phyloP scores from a whole-genome alignment of 2,888 invertebrate genomes.

The Ectemnius continuus region DNA sequence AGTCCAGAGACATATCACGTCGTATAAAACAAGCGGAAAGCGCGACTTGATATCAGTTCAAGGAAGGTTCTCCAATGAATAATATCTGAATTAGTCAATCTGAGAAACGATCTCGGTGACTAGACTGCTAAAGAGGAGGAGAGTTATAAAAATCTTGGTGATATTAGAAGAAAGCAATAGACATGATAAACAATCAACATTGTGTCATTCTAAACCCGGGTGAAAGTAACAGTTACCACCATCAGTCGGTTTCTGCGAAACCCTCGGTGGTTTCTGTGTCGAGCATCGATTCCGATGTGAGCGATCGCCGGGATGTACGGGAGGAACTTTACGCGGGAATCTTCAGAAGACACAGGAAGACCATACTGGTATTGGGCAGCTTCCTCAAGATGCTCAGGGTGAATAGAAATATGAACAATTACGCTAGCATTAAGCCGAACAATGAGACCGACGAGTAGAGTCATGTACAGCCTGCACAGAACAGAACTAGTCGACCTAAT shows the following conservation, averaged over 20 bases:
- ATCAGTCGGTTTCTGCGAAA: constrained; percentile 73
- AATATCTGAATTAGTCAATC: no score
- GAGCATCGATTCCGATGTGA: constrained; percentile 76
- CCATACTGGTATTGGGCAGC: constrained; percentile 76
- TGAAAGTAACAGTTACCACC: constrained; percentile 68
- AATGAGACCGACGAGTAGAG: constrained; percentile 74
- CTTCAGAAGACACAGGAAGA: constrained; percentile 76
- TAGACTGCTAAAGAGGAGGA: neutral
- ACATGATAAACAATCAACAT: constrained; percentile 76
- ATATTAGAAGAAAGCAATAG: constrained; percentile 28
- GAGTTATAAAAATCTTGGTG: neutral
- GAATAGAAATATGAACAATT: constrained; percentile 77
- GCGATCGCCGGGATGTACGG: constrained; percentile 74
- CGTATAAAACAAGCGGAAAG: no score
- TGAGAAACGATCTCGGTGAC: neutral
- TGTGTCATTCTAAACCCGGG: constrained; percentile 70
- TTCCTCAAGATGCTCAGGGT: constrained; percentile 77
- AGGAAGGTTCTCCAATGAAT: no score
- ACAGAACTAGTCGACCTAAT: constrained; percentile 23
- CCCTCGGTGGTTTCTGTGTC: constrained; percentile 75
- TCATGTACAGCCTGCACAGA: constrained; percentile 25
- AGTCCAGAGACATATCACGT: constrained; percentile 29
- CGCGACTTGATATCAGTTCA: no score
- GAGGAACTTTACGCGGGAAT: constrained; percentile 76
- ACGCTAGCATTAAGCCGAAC: constrained; percentile 76